A percentile compares a stretch with the other conserved stretches of the same genome.
Conservation (phyloP, 2,797 vertebrate species). For the Erethizon dorsatum region DNA sequence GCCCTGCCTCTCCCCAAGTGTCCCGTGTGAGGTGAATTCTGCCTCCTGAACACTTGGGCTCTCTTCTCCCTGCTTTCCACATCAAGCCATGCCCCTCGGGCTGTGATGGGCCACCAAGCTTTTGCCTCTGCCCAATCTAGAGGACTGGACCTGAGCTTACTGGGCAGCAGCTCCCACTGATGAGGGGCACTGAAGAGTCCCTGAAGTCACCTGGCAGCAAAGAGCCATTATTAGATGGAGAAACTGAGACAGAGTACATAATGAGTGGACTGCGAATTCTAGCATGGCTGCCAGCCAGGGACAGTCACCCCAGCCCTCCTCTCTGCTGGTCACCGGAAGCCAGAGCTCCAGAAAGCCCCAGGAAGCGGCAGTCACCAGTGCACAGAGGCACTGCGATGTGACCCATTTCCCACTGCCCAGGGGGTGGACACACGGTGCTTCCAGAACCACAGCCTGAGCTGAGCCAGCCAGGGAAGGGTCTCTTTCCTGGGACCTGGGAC, state of each 20-base stretch:
- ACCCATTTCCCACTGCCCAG: neutral
- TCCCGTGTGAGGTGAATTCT: too few relatives aligned
- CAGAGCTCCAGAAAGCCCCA: neutral
- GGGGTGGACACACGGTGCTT: neutral
- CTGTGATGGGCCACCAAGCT: neutral
- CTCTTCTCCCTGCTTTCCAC: neutral
- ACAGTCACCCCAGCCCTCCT: accelerated
- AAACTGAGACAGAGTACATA: neutral
- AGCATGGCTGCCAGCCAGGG: accelerated
- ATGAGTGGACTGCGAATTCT: accelerated
- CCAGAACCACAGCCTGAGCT: neutral
- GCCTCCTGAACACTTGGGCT: neutral
- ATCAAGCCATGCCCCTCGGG: neutral
- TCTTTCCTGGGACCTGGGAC: neutral
- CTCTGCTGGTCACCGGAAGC: conserved; percentile 1
- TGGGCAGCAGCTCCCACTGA: neutral
- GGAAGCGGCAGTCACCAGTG: neutral
- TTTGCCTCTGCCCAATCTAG: neutral
- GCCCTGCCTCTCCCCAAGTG: neutral
- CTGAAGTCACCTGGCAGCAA: neutral
- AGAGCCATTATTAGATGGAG: too few relatives aligned
- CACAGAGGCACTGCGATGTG: neutral
- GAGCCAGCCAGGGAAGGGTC: neutral
- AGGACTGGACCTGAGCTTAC: neutral
- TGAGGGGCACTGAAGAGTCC: neutral